Conservation (phyloP, 2,888 invertebrate species). For the Leptopterna dolabrata region DNA sequence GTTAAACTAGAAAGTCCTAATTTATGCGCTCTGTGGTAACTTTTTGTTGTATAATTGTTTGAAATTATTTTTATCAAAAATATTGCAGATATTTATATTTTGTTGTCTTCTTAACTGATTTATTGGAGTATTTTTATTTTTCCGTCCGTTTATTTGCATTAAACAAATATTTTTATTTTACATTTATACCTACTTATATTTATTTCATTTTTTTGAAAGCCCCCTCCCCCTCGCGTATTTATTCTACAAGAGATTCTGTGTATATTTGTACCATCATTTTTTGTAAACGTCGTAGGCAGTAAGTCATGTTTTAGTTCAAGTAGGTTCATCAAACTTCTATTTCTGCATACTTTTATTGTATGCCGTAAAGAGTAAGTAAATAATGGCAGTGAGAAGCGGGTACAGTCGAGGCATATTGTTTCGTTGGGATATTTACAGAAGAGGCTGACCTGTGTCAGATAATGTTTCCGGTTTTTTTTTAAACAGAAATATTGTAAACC, state of each 20-base stretch:
- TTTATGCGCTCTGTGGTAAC: neutral
- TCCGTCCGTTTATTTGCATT: constrained; percentile 30
- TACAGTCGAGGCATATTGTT: neutral
- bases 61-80: neutral
- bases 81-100: neutral
- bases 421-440: neutral
- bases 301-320: neutral
- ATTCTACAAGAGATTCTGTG: constrained; percentile 28
- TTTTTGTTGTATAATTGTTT: neutral
- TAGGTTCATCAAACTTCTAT: neutral
- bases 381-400: neutral
- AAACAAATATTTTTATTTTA: neutral
- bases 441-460: neutral
- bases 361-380: neutral
- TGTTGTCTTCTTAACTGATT: constrained; percentile 14
- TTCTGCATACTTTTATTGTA: neutral
- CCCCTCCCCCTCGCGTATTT: constrained; percentile 10
- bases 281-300: constrained; percentile 18
- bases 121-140: constrained; percentile 28
- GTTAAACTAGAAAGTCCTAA: neutral
- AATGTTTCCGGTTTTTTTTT: neutral
- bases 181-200: neutral
- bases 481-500: neutral
- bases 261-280: constrained; percentile 35
- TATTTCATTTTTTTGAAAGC: neutral